These are phyloP conservation scores for Lottia scabra DNA, from an alignment of 2,888 invertebrate species.

Conservation along the genomic window DNA sequence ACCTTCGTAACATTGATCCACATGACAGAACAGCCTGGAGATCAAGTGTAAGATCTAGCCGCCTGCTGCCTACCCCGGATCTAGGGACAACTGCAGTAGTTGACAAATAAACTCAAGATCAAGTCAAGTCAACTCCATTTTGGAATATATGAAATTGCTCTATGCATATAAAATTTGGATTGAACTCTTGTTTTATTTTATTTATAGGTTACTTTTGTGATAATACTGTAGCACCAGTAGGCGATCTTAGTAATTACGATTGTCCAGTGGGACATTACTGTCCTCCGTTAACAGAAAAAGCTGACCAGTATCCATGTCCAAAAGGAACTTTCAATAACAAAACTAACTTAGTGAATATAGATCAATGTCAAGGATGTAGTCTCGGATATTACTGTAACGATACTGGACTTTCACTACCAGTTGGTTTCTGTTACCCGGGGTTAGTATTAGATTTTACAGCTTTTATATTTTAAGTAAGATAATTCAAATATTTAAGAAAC, in stretches of 20 bases:
- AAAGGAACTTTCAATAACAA: conserved; percentile 63
- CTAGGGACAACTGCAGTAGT: too few relatives aligned
- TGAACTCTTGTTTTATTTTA: too few relatives aligned
- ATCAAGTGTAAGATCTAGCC: too few relatives aligned
- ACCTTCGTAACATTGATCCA: too few relatives aligned
- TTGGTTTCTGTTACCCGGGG: conserved; percentile 64
- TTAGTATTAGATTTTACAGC: conserved; percentile 29
- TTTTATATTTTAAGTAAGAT: too few relatives aligned
- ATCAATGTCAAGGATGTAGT: conserved; percentile 60
- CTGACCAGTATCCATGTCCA: conserved; percentile 59
- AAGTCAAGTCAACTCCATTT: too few relatives aligned
- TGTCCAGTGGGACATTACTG: conserved; percentile 61
- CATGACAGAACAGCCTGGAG: too few relatives aligned
- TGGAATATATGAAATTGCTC: too few relatives aligned
- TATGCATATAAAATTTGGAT: too few relatives aligned
- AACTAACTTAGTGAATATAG: conserved; percentile 39
- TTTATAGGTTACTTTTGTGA: conserved; percentile 59
- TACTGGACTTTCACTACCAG: conserved; percentile 56
- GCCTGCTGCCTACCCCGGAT: too few relatives aligned
- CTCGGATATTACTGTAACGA: conserved; percentile 65
- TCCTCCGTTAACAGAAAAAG: conserved; percentile 45
- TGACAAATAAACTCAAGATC: too few relatives aligned
- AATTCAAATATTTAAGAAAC: too few relatives aligned
- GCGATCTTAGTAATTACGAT: conserved; percentile 45
- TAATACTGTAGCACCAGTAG: conserved; percentile 46